A percentile compares a stretch with the other conserved stretches of the same genome.
phyloP scores from a whole-genome alignment of 2,797 vertebrate genomes.

The Rhinoraja longicauda region DNA sequence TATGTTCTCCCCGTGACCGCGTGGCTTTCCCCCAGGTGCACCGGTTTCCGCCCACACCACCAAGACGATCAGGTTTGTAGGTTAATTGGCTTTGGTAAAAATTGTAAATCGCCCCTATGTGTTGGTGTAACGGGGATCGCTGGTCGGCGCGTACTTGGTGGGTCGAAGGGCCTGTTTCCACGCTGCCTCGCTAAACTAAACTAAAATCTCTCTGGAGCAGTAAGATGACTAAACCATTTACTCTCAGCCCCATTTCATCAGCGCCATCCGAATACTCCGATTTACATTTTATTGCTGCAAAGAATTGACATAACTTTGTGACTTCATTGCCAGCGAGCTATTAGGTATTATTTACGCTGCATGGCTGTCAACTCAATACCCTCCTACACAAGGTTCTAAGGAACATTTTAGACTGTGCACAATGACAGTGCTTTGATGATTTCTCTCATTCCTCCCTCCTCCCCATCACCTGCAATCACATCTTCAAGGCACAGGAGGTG shows the following conservation, averaged over 20 bases:
- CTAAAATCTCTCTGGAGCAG: too few species aligned
- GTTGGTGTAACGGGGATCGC: too few species aligned
- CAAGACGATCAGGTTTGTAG: too few species aligned
- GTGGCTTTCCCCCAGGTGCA: too few species aligned
- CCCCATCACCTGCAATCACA: background rate
- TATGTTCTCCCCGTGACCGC: too few species aligned
- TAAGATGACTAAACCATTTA: background rate
- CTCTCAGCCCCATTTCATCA: background rate
- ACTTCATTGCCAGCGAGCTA: constrained; percentile 5
- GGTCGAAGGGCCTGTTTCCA: too few species aligned
- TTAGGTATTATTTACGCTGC: background rate
- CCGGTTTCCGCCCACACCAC: too few species aligned
- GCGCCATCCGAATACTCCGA: background rate
- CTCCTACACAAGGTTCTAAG: background rate
- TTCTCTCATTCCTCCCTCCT: background rate
- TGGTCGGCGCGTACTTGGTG: too few species aligned
- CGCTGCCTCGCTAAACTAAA: too few species aligned
- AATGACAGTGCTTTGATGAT: background rate
- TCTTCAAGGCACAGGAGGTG: background rate
- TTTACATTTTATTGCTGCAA: background rate
- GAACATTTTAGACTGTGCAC: constrained; percentile 14
- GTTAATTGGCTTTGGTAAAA: too few species aligned
- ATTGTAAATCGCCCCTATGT: too few species aligned
- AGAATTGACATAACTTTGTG: background rate
- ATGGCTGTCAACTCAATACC: background rate